Conservation (phyloP, 2,113 vertebrate species). For the Apodemus speciosus region DNA sequence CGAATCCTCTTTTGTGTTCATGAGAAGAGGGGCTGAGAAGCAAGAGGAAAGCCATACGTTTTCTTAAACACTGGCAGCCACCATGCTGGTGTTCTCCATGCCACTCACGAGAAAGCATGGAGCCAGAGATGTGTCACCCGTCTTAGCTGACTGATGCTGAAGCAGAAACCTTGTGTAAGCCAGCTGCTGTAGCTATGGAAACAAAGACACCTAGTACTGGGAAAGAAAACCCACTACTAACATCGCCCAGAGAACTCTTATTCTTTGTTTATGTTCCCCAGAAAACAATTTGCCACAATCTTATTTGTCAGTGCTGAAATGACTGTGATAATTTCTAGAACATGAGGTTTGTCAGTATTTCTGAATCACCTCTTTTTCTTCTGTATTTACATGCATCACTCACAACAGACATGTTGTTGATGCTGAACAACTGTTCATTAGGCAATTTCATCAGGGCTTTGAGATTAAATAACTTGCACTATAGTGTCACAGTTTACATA, state of each 20-base stretch:
- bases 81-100: neutral
- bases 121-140: neutral
- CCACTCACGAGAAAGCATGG: neutral
- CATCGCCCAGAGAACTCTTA: neutral
- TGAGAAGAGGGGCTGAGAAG: neutral
- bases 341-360: neutral
- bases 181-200: neutral
- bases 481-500: neutral
- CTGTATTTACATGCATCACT: neutral
- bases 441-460: neutral
- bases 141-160: neutral
- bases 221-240: neutral
- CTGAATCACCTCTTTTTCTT: neutral
- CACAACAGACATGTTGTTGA: neutral
- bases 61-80: neutral
- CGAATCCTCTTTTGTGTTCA: neutral
- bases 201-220: neutral
- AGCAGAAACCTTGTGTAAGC: neutral
- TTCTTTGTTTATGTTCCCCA: neutral
- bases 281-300: neutral
- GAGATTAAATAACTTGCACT: neutral
- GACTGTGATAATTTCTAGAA: neutral
- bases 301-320: neutral
- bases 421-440: neutral
- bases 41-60: neutral